A percentile compares a stretch with the other conserved stretches of the same genome.
phyloP scores from a whole-genome alignment of 2,888 invertebrate genomes.

The Liodrosophila aerea region DNA sequence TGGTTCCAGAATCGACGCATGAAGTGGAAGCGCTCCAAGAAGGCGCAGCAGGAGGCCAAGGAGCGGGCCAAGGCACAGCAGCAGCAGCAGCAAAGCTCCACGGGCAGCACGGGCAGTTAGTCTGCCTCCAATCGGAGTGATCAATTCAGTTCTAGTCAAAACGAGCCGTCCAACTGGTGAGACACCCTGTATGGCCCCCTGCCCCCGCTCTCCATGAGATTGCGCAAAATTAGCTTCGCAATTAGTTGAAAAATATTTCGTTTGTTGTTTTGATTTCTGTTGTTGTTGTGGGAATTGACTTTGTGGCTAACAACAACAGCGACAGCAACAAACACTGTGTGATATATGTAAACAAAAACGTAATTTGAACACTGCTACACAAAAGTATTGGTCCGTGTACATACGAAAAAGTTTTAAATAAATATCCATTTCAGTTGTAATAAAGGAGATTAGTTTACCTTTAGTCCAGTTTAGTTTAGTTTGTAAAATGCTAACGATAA shows the following conservation, averaged over 20 bases:
- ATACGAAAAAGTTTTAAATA: slow-evolving; percentile 34
- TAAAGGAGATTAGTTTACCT: slow-evolving; percentile 49
- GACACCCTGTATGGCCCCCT: slow-evolving; percentile 47
- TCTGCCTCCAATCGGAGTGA: slow-evolving; percentile 8
- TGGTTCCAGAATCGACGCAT: slow-evolving; percentile 99
- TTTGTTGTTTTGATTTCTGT: slow-evolving; percentile 48
- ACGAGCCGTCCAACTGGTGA: slow-evolving; percentile 57
- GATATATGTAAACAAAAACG: slow-evolving; percentile 68
- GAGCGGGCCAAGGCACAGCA: slow-evolving; percentile 81
- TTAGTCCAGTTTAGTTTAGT: slow-evolving; percentile 38
- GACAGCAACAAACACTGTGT: slow-evolving; percentile 62
- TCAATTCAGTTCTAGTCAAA: slow-evolving; percentile 61
- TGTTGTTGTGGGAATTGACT: slow-evolving; percentile 52
- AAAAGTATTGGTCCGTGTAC: slow-evolving; percentile 51
- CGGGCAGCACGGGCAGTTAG: slow-evolving; percentile 54
- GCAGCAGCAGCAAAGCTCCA: slow-evolving; percentile 56
- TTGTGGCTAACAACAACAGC: slow-evolving; percentile 28
- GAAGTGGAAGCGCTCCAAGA: slow-evolving; percentile 99
- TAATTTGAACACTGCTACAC: slow-evolving; percentile 50
- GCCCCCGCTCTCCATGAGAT: slow-evolving; percentile 29
- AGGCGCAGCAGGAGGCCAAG: slow-evolving; percentile 94
- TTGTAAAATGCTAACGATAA: slow-evolving; percentile 26
- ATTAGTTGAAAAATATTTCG: slow-evolving; percentile 64
- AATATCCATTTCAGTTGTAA: slow-evolving; percentile 44
- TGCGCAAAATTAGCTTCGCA: slow-evolving; percentile 67